These are phyloP conservation scores for Rhagonycha lutea DNA, from an alignment of 2,888 invertebrate species.

Conservation along the genomic window DNA sequence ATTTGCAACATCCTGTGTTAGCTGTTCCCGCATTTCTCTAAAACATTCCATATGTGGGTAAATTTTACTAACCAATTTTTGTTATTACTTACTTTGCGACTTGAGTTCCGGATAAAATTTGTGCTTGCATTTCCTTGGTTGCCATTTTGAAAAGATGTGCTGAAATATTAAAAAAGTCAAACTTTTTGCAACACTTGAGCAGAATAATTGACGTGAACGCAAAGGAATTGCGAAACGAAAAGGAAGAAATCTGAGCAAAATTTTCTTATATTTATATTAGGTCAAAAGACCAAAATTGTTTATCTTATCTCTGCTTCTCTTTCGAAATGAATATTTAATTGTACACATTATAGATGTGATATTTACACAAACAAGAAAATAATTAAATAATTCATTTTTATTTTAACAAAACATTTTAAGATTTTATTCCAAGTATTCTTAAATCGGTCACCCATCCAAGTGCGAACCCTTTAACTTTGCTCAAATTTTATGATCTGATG, in stretches of 20 bases:
- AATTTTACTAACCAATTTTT: background rate
- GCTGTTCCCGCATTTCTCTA: conserved; percentile 73
- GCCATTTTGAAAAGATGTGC: conserved; percentile 36
- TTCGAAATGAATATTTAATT: background rate
- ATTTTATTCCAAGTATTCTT: too few relatives aligned
- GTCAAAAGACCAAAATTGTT: background rate
- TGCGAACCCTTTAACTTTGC: too few relatives aligned
- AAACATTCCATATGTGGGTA: background rate
- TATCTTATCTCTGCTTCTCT: background rate
- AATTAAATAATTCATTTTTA: background rate
- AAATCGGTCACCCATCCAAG: too few relatives aligned
- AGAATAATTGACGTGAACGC: background rate
- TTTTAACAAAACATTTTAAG: background rate
- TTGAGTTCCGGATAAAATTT: conserved; percentile 68
- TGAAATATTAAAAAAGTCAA: background rate
- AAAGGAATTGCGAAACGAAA: background rate
- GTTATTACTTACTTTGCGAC: conserved; percentile 68
- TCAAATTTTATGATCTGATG: too few relatives aligned
- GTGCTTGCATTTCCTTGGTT: conserved; percentile 47
- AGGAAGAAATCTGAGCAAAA: background rate
- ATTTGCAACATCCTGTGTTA: conserved; percentile 67
- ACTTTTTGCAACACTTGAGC: background rate
- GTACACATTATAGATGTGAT: background rate
- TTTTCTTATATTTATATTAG: background rate
- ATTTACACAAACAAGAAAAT: background rate